Base-by-base conservation (phyloP, 2,797 vertebrate species). In the Pangasius mekongensis region DNA sequence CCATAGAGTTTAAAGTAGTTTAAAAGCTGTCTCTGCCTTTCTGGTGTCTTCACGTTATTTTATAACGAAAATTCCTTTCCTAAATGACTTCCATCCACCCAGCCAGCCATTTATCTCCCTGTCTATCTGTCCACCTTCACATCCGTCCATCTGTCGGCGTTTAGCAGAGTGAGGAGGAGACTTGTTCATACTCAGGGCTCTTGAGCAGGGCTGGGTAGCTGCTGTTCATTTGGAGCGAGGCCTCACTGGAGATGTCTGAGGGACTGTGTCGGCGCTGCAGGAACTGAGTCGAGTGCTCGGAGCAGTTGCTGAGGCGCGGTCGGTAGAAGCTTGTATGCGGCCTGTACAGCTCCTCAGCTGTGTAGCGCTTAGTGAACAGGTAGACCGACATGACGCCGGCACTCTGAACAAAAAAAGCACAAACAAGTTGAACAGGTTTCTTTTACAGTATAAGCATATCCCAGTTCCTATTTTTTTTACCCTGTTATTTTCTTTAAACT, bases 291-390 rank as follows among this genome's bases (percentile, higher is more conserved):
- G 97, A 98, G 94, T 97, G 97, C 91, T 98, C 96, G 0, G 97
- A 98, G 95, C 97, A 98, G 95, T 97, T 98, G 95, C 97, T 98
- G 91, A 97, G 96, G 0, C 97, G 97, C 0, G 97, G 97, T 0
- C 95, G 95, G 94, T 98, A 98, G 95, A 97, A 97, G 89, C 96
- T 93, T 0, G 97, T 96, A 87, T 95, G 97, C 0, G 98, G 97
- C 16, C 97, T 93, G 93, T 97, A 98, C 87, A 97, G 95, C 87
- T 98, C 97, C 93, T 98, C 97, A 0, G 97, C 97, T 0, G 97
- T 97, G 95, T 98, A 98, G 27, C 97, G 94, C 94, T 98, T 98
- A 97, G 98, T 98, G 95, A 98, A 98, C 91, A 98, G 95, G 93
- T 98, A 98, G 66, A 98, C 97, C 0, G 97, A 98, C 97, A 98